Evolutionary conservation across 2,113 vertebrate genomes (phyloP).

Genomic region (Pithys albifrons): DNA sequence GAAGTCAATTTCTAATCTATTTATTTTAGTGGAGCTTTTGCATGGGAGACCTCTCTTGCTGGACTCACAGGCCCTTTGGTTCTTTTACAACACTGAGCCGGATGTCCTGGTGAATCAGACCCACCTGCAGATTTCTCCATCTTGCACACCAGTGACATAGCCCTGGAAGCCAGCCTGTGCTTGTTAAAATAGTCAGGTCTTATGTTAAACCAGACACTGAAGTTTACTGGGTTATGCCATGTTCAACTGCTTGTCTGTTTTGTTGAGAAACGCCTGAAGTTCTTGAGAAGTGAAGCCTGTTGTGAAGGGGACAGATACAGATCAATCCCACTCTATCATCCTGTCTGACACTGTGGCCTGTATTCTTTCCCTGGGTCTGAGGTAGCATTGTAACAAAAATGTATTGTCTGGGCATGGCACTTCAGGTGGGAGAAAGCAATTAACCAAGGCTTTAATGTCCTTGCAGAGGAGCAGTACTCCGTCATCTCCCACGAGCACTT

Average conservation of each 20-base stretch:
- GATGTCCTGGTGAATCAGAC: neutral
- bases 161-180: neutral
- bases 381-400: neutral
- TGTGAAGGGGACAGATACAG: neutral
- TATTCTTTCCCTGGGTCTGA: neutral
- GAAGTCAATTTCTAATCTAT: neutral
- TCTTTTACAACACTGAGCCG: neutral
- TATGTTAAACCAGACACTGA: neutral
- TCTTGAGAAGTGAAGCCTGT: neutral
- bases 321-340: neutral
- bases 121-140: neutral
- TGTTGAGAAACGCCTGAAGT: neutral
- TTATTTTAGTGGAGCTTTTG: neutral
- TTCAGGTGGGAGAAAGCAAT: neutral
- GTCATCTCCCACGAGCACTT: conserved; percentile 87
- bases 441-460: neutral
- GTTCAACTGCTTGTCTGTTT: neutral
- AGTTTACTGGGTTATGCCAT: neutral
- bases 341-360: neutral
- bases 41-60: neutral
- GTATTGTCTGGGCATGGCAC: neutral
- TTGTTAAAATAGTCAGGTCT: neutral
- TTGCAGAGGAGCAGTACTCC: conserved; percentile 89
- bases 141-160: neutral
- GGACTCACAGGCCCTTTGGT: neutral